Percentiles rank a stretch among this genome's conserved stretches.
Conservation (phyloP, 2,797 vertebrate genomes). For the Taenioides sp. region DNA sequence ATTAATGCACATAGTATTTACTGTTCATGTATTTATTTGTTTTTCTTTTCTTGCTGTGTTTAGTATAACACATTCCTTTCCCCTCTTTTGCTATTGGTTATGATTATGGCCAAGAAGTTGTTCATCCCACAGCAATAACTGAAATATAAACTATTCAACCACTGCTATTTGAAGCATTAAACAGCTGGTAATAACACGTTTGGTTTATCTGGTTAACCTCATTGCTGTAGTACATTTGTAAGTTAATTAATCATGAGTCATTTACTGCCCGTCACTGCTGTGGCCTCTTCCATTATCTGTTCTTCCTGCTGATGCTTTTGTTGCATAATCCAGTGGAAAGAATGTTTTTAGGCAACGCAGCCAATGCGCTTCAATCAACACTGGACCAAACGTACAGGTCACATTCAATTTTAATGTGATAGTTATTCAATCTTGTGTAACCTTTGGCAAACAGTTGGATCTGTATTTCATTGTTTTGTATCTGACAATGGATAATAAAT, state of each 20-base stretch:
- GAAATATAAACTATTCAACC: not conserved
- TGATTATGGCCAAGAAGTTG: not conserved
- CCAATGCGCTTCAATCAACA: constrained; percentile 49
- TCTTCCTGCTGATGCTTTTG: constrained; percentile 67
- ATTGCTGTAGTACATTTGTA: constrained; percentile 34
- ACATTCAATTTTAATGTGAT: constrained; percentile 28
- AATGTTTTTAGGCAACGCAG: constrained; percentile 43
- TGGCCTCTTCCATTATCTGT: constrained; percentile 55
- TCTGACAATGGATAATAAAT: too few relatives aligned
- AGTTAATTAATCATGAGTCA: constrained; percentile 50
- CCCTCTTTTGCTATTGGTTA: not conserved
- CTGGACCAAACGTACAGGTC: constrained; percentile 37
- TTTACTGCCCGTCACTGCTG: constrained; percentile 35
- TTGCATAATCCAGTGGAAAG: constrained; percentile 64
- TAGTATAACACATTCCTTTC: not conserved
- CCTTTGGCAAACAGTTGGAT: not conserved
- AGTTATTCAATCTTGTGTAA: constrained; percentile 7
- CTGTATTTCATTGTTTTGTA: too few relatives aligned
- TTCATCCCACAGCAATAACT: not conserved
- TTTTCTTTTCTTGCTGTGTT: not conserved
- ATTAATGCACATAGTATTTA: not conserved
- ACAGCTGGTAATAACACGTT: not conserved
- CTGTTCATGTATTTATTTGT: not conserved
- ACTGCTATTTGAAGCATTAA: not conserved
- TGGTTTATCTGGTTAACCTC: constrained; percentile 23